These are phyloP conservation scores for Ageneiosus marmoratus DNA, from an alignment of 2,113 vertebrate species.

Conservation along the genomic window DNA sequence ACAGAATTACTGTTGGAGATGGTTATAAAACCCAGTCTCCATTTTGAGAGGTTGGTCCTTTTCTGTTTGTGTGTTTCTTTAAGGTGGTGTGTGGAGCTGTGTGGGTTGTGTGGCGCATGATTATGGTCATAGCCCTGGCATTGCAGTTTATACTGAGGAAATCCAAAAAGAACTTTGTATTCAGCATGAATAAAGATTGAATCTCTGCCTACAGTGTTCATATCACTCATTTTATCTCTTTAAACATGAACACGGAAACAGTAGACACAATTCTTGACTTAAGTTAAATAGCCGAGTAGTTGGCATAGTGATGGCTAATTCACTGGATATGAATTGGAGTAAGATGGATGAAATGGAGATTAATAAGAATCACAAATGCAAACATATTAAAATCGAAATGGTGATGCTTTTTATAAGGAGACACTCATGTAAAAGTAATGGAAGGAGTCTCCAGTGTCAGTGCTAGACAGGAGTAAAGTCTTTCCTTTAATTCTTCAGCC, in stretches of 20 bases:
- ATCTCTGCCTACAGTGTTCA: slow-evolving; percentile 3
- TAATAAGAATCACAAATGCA: not conserved
- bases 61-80: slow-evolving; percentile 22
- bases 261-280: not conserved
- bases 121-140: slow-evolving; percentile 32
- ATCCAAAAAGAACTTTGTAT: slow-evolving; percentile 13
- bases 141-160: slow-evolving; percentile 27
- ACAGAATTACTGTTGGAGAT: not conserved
- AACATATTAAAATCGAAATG: not conserved
- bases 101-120: slow-evolving; percentile 31
- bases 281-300: not conserved
- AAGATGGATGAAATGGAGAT: not conserved
- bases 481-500: not conserved
- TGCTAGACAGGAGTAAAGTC: not conserved
- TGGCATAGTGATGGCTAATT: not conserved
- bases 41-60: not conserved
- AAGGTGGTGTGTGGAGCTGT: slow-evolving; percentile 39
- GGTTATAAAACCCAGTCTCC: not conserved
- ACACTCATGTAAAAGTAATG: not conserved
- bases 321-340: no score
- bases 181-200: slow-evolving; percentile 19
- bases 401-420: not conserved
- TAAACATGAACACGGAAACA: not conserved
- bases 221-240: not conserved
- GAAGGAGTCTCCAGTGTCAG: not conserved